Percentiles rank a stretch among this genome's conserved stretches.
Evolutionary conservation across 2,113 vertebrate genomes (phyloP).

Genomic region (Anolis sagrei): DNA sequence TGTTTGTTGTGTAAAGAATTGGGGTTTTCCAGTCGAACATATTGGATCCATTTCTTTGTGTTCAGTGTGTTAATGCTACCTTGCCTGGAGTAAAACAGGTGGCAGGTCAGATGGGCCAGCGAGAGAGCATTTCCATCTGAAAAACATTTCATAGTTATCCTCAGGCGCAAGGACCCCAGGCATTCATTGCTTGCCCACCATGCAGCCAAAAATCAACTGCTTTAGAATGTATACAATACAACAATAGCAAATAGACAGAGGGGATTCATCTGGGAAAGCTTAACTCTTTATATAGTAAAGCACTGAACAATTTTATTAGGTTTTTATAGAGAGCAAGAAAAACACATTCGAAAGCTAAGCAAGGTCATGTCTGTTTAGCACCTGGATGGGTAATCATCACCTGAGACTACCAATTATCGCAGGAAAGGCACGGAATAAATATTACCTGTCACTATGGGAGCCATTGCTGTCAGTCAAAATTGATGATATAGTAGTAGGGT

Average conservation of each 20-base stretch:
- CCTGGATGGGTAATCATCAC: too few relatives aligned
- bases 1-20: background rate
- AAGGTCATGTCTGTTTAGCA: too few relatives aligned
- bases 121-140: background rate
- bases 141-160: background rate
- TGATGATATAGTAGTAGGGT: too few relatives aligned
- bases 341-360: background rate
- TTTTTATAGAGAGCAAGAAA: background rate
- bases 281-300: background rate
- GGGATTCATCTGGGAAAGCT: background rate
- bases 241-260: background rate
- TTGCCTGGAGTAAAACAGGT: conserved; percentile 2
- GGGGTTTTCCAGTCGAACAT: background rate
- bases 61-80: background rate
- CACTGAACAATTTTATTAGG: background rate
- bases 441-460: too few relatives aligned
- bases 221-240: background rate
- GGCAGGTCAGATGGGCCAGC: background rate
- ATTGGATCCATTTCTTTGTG: background rate
- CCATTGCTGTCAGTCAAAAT: too few relatives aligned
- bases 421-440: too few relatives aligned
- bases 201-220: too few relatives aligned
- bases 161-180: background rate
- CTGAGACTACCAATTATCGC: too few relatives aligned
- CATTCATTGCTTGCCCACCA: background rate